A percentile compares a stretch with the other conserved stretches of the same genome.
These are phyloP conservation scores for Megalonaias nervosa DNA, from an alignment of 1,140 invertebrate genomes.

Conservation along the genomic window DNA sequence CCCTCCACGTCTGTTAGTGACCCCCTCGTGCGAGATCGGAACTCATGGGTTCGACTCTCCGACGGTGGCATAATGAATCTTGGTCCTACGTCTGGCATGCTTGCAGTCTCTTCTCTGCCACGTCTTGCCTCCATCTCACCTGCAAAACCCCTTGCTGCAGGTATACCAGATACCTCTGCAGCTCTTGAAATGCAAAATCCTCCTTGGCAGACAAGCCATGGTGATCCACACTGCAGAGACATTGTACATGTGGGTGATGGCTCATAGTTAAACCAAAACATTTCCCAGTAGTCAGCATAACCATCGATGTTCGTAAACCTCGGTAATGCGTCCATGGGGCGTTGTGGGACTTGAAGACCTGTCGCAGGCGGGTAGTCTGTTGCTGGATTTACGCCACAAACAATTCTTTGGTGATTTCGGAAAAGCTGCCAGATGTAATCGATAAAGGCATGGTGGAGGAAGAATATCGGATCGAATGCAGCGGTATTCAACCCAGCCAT, in stretches of 20 bases:
- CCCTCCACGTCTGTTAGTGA: too few species aligned
- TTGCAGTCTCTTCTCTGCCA: too few species aligned
- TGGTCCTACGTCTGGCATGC: too few species aligned
- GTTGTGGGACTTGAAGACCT: not conserved
- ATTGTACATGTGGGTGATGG: constrained; percentile 1
- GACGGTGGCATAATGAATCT: too few species aligned
- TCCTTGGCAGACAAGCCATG: not conserved
- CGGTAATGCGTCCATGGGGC: not conserved
- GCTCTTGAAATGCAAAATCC: not conserved
- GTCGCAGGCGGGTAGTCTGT: constrained; percentile 8
- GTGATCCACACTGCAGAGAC: not conserved
- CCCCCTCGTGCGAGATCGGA: too few species aligned
- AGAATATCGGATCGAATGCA: constrained; percentile 68
- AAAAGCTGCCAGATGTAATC: constrained; percentile 62
- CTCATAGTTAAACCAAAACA: constrained; percentile 13
- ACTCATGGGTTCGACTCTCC: too few species aligned
- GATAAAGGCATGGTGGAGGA: constrained; percentile 70
- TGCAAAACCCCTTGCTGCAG: not conserved
- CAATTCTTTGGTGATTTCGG: constrained; percentile 1
- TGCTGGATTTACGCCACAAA: constrained; percentile 12
- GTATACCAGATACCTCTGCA: not conserved
- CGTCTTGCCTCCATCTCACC: not conserved
- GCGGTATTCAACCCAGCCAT: constrained; percentile 48
- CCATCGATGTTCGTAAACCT: constrained; percentile 16
- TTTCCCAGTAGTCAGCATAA: constrained; percentile 17